A percentile compares a stretch with the other conserved stretches of the same genome.
phyloP scores from a whole-genome alignment of 2,113 vertebrate species.

The Lanius collurio region DNA sequence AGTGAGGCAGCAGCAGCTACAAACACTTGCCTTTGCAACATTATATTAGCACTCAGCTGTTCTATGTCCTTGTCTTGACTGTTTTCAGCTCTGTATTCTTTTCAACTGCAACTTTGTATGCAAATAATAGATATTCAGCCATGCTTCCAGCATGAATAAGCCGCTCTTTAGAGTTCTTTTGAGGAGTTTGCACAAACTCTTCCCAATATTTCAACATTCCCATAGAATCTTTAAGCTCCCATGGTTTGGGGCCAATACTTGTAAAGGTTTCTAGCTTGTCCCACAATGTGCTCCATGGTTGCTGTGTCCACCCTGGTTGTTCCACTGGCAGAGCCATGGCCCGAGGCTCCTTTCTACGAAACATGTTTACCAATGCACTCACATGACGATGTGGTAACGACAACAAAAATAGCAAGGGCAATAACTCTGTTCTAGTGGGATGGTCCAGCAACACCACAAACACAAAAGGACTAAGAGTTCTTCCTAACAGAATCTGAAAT shows the following conservation, averaged over 20 bases:
- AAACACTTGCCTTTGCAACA: background rate
- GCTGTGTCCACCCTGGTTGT: fast-evolving
- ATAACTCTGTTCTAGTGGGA: background rate
- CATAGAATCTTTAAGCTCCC: background rate
- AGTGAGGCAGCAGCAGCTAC: background rate
- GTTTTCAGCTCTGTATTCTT: background rate
- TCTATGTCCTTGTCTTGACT: background rate
- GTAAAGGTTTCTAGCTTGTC: background rate
- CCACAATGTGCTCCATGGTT: background rate
- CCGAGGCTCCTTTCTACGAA: fast-evolving
- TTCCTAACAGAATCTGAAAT: background rate
- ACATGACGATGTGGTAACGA: fast-evolving
- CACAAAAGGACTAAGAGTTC: background rate
- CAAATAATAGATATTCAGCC: background rate
- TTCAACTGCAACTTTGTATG: background rate
- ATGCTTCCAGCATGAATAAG: fast-evolving
- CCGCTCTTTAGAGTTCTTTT: fast-evolving
- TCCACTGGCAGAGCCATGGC: background rate
- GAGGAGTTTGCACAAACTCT: background rate
- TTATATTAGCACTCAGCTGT: too few species aligned
- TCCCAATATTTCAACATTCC: background rate
- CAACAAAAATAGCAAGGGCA: background rate
- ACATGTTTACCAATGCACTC: background rate
- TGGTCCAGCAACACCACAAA: background rate
- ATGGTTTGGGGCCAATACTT: background rate